phyloP scores from a whole-genome alignment of 2,113 vertebrate species.

The Tachysurus fulvidraco region DNA sequence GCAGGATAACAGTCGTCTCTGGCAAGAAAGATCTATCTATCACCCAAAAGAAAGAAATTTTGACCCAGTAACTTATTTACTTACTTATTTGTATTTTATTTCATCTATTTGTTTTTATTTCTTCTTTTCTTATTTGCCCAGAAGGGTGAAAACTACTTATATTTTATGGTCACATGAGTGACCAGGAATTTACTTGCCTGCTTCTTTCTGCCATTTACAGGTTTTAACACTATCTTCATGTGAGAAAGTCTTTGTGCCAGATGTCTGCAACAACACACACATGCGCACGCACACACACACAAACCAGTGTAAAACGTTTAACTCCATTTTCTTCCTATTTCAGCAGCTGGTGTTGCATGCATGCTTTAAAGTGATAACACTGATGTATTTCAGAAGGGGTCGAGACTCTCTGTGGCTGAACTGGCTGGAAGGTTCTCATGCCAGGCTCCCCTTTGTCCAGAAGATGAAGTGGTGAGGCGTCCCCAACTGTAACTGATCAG shows the following conservation, averaged over 20 bases:
- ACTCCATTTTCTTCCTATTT: neutral
- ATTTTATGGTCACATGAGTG: neutral
- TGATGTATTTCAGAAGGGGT: conserved; percentile 62
- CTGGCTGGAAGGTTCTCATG: conserved; percentile 66
- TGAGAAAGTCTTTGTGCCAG: neutral
- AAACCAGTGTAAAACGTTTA: neutral
- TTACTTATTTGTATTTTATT: too few species aligned
- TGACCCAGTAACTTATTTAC: too few species aligned
- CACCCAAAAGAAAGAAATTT: too few species aligned
- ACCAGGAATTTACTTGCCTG: neutral
- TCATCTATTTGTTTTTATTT: too few species aligned
- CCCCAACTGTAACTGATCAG: conserved; percentile 9
- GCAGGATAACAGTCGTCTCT: neutral
- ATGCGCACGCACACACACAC: neutral
- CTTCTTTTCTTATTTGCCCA: too few species aligned
- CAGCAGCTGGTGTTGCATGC: neutral
- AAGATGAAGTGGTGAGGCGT: conserved; percentile 58
- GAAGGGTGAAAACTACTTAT: neutral
- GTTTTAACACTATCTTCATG: neutral
- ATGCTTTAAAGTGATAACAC: conserved; percentile 17
- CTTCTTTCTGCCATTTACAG: neutral
- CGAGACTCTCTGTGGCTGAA: conserved; percentile 68
- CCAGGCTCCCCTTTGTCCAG: conserved; percentile 23
- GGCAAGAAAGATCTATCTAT: too few species aligned
- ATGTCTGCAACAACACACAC: neutral